Conservation (phyloP, 2,888 invertebrate genomes). For the Ochlodes sylvanus region DNA sequence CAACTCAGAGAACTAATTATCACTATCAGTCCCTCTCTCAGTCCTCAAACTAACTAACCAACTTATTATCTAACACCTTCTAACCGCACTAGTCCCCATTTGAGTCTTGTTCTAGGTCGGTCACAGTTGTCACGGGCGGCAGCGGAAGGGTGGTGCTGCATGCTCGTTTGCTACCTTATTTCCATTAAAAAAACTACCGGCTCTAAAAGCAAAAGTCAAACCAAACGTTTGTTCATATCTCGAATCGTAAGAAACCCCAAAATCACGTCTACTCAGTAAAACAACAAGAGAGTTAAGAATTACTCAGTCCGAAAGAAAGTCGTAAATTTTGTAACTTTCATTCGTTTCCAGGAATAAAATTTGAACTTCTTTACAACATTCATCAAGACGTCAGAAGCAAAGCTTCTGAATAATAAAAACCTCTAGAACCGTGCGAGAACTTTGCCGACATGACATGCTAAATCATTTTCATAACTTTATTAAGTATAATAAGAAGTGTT, state of each 20-base stretch:
- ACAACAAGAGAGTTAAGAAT: conserved; percentile 55
- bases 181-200: too few species aligned
- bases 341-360: conserved; percentile 72
- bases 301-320: conserved; percentile 53
- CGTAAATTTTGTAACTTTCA: conserved; percentile 65
- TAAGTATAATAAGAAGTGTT: conserved; percentile 33
- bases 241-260: neutral
- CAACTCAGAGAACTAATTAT: too few species aligned
- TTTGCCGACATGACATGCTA: conserved; percentile 44
- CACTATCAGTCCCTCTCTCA: too few species aligned
- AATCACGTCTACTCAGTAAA: conserved; percentile 42
- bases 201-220: too few species aligned
- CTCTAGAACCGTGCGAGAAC: conserved; percentile 46
- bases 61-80: too few species aligned
- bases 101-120: too few species aligned
- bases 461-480: conserved; percentile 37
- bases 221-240: too few species aligned
- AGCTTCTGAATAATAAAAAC: conserved; percentile 79
- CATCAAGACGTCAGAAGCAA: conserved; percentile 77
- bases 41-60: too few species aligned
- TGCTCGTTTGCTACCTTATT: too few species aligned
- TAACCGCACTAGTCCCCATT: too few species aligned
- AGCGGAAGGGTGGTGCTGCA: too few species aligned
- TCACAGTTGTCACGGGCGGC: too few species aligned
- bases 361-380: conserved; percentile 76